Conservation (phyloP, 2,888 invertebrate genomes). For the Conistra vaccinii region DNA sequence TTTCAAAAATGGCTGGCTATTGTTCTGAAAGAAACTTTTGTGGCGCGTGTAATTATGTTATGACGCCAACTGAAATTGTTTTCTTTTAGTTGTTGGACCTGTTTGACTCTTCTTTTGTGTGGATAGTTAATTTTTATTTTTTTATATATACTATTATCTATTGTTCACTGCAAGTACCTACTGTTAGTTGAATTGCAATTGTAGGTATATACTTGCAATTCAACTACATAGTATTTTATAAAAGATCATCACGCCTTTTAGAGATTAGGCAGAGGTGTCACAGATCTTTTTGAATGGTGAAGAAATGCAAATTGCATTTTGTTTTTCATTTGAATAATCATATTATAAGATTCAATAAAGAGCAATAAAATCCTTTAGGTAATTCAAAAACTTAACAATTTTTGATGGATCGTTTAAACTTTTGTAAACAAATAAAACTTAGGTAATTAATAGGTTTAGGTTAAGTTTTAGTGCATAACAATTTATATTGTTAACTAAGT, state of each 20-base stretch:
- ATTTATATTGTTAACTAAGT: conserved; percentile 32
- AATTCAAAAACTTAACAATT: neutral
- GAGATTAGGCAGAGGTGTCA: no score
- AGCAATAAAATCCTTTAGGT: neutral
- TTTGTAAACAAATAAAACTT: conserved; percentile 16
- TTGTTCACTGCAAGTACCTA: neutral
- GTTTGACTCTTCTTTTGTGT: neutral
- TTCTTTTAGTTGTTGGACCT: conserved; percentile 1
- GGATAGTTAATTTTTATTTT: no score
- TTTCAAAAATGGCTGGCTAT: conserved; percentile 25
- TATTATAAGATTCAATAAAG: neutral
- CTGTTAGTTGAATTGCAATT: neutral
- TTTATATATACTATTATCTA: neutral
- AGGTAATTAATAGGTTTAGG: neutral
- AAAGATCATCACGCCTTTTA: neutral
- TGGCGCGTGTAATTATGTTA: conserved; percentile 25
- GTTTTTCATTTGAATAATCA: neutral
- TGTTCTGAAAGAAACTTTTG: conserved; percentile 39
- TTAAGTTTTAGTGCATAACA: neutral
- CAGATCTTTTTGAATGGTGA: neutral
- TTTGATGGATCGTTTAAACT: neutral
- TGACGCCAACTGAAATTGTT: conserved; percentile 25
- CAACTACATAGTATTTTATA: neutral
- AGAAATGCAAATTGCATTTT: neutral
- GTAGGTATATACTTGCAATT: no score